Conservation (phyloP, 1,140 invertebrate genomes). For the Telenomus remus region DNA sequence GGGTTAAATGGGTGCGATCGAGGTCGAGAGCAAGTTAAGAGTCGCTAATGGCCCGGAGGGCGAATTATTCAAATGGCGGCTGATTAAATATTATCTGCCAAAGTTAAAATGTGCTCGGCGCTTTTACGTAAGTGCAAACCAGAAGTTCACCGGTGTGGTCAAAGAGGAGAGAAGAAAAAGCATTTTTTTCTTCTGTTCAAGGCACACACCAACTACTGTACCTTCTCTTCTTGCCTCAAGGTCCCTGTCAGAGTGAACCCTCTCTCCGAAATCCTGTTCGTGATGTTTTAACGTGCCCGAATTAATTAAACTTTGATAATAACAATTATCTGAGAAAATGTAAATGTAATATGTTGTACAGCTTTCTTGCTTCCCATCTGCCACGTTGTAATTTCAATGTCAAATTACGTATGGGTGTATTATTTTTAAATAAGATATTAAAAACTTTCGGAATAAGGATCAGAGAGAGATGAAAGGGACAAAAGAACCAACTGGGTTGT, state of each 20-base stretch:
- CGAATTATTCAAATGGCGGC: no score
- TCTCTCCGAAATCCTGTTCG: slow-evolving; percentile 1
- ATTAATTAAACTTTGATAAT: no score
- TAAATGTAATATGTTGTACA: no score
- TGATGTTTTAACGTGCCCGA: slow-evolving; percentile 4
- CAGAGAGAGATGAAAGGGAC: no score
- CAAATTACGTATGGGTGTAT: neutral
- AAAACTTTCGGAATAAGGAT: neutral
- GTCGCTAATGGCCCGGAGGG: slow-evolving; percentile 9
- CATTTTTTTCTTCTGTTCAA: neutral
- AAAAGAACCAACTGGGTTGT: no score
- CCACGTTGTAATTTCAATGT: neutral
- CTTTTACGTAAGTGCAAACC: slow-evolving; percentile 1
- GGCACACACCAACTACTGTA: slow-evolving; percentile 7
- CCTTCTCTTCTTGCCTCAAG: slow-evolving; percentile 14
- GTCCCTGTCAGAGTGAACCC: slow-evolving; percentile 9
- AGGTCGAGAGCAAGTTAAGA: slow-evolving; percentile 4
- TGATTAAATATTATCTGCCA: no score
- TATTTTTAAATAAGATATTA: neutral
- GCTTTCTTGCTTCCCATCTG: no score
- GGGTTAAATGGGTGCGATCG: slow-evolving; percentile 33
- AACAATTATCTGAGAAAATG: no score
- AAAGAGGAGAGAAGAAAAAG: slow-evolving; percentile 8
- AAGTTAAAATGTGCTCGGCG: no score
- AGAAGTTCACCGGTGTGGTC: neutral